These are phyloP conservation scores for Mormoops blainvillei DNA, from an alignment of 2,113 vertebrate genomes.

Conservation along the genomic window DNA sequence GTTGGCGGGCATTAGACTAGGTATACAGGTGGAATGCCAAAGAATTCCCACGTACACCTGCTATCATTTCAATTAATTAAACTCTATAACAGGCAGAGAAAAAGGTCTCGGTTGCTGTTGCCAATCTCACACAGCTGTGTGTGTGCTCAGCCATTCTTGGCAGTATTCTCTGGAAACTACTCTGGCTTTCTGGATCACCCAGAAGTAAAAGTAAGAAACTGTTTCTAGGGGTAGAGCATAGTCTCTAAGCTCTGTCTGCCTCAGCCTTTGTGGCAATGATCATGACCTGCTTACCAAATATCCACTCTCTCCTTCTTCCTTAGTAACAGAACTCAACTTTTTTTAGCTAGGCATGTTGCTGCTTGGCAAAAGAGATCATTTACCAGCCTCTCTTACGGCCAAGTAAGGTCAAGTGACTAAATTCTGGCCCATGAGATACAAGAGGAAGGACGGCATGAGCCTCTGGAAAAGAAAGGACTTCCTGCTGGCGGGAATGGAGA, in stretches of 20 bases:
- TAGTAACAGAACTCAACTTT: neutral
- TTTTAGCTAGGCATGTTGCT: neutral
- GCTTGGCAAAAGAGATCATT: neutral
- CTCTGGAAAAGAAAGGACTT: neutral
- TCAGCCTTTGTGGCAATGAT: neutral
- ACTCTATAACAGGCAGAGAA: neutral
- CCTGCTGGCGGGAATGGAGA: neutral
- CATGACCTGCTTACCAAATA: neutral
- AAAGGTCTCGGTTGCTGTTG: neutral
- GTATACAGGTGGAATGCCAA: neutral
- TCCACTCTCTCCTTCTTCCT: neutral
- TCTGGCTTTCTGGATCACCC: neutral
- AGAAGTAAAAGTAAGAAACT: neutral
- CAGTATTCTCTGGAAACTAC: neutral
- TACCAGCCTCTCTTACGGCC: neutral
- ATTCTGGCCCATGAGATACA: neutral
- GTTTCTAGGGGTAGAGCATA: neutral
- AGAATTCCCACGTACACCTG: neutral
- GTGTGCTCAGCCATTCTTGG: neutral
- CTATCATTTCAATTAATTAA: constrained; percentile 29
- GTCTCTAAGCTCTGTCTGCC: neutral
- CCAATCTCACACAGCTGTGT: neutral
- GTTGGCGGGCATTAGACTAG: neutral
- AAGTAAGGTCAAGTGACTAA: neutral
- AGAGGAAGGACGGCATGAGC: neutral